A percentile compares a stretch with the other conserved stretches of the same genome.
These are phyloP conservation scores for Drosophila miranda DNA, from an alignment of 1,140 invertebrate genomes.

Conservation along the genomic window DNA sequence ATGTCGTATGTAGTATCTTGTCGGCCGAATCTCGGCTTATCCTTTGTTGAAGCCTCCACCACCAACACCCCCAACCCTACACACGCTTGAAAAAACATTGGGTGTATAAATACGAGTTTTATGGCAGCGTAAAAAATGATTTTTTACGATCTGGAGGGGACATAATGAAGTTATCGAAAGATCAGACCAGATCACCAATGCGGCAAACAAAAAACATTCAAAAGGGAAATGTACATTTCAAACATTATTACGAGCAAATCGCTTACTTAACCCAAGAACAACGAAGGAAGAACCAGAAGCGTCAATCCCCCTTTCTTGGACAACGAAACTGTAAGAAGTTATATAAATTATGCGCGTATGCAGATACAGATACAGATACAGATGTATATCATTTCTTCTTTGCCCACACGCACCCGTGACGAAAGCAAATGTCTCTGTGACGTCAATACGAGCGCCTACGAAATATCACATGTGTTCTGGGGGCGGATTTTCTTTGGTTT, in stretches of 20 bases:
- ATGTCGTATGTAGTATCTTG: conserved; percentile 14
- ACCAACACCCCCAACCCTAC: background rate
- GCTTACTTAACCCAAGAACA: conserved; percentile 16
- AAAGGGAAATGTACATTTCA: conserved; percentile 9
- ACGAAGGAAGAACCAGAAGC: conserved; percentile 2
- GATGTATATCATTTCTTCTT: background rate
- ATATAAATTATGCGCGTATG: conserved; percentile 28
- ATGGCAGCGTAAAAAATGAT: conserved; percentile 43
- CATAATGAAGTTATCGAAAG: conserved; percentile 39
- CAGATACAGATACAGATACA: too few species aligned
- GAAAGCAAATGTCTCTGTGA: conserved; percentile 40
- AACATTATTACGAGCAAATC: conserved; percentile 7
- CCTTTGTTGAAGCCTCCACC: conserved; percentile 14
- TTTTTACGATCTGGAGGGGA: conserved; percentile 26
- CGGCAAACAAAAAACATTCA: conserved; percentile 36
- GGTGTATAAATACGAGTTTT: conserved; percentile 43
- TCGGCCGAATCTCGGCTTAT: conserved; percentile 35
- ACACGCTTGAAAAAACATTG: background rate
- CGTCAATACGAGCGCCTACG: conserved; percentile 25
- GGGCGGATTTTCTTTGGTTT: conserved; percentile 3
- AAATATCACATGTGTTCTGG: conserved; percentile 26
- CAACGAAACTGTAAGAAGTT: background rate
- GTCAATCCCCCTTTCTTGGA: conserved; percentile 11
- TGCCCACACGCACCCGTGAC: conserved; percentile 25
- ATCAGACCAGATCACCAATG: conserved; percentile 18